phyloP scores from a whole-genome alignment of 2,113 vertebrate species.

The Steatornis caripensis region DNA sequence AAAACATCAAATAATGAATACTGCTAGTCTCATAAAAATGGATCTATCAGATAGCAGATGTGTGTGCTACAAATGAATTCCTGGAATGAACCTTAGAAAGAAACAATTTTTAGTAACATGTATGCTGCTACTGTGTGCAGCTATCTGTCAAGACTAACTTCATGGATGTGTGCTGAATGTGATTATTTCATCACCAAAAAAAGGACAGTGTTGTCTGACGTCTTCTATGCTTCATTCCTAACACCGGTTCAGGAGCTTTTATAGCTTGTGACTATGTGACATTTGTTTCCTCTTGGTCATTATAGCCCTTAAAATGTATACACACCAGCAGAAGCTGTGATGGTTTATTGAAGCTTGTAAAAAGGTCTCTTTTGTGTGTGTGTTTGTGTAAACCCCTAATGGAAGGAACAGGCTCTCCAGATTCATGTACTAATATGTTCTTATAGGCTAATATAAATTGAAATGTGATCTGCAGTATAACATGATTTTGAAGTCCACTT shows the following conservation, averaged over 20 bases:
- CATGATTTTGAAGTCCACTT: constrained; percentile 1
- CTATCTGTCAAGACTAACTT: neutral
- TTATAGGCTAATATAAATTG: neutral
- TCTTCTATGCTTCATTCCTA: neutral
- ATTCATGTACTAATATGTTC: neutral
- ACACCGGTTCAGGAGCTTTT: neutral
- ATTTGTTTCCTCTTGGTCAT: neutral
- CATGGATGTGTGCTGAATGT: neutral
- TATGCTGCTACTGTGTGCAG: neutral
- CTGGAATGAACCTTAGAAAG: neutral
- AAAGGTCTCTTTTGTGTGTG: neutral
- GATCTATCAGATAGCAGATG: neutral
- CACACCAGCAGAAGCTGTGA: neutral
- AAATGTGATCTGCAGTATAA: constrained; percentile 10
- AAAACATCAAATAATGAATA: neutral
- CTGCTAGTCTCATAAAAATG: neutral
- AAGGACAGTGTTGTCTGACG: neutral
- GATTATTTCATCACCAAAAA: neutral
- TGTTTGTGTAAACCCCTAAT: neutral
- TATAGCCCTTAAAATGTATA: neutral
- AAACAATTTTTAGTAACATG: neutral
- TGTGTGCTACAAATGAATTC: neutral
- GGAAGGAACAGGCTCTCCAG: neutral
- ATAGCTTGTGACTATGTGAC: neutral
- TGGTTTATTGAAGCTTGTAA: neutral